phyloP scores from a whole-genome alignment of 2,113 vertebrate species.

The Toxotes jaculatrix region DNA sequence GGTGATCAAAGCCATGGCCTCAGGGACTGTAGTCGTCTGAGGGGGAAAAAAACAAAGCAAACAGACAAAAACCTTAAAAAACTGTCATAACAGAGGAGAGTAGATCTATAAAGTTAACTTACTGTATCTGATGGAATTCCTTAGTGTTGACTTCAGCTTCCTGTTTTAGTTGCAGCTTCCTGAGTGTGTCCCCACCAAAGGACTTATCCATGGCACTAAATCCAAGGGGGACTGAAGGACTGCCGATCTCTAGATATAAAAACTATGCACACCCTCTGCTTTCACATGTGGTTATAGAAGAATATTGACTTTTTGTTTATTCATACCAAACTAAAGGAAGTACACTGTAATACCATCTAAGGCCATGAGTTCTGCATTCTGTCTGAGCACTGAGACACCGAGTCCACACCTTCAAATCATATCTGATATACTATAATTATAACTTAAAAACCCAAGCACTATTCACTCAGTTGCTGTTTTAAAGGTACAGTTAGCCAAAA shows the following conservation, averaged over 20 bases:
- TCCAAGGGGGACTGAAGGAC: slow-evolving; percentile 12
- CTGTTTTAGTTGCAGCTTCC: slow-evolving; percentile 81
- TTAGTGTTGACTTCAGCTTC: slow-evolving; percentile 79
- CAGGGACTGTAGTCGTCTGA: not conserved
- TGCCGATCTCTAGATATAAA: not conserved
- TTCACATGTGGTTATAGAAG: not conserved
- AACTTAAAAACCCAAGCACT: not conserved
- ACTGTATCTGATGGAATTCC: slow-evolving; percentile 77
- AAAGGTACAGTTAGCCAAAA: not conserved
- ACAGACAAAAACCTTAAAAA: not conserved
- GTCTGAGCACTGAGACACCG: not conserved
- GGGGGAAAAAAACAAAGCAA: not conserved
- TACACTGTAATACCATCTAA: slow-evolving; percentile 8
- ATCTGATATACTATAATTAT: not conserved
- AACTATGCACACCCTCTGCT: not conserved
- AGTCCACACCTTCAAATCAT: not conserved
- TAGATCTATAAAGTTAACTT: slow-evolving; percentile 42
- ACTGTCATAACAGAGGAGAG: slow-evolving; percentile 26
- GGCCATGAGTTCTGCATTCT: not conserved
- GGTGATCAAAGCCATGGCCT: not conserved
- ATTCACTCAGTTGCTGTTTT: not conserved
- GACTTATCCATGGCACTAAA: slow-evolving; percentile 21
- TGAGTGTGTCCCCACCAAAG: slow-evolving; percentile 63
- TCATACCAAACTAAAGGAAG: slow-evolving; percentile 10
- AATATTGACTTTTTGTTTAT: slow-evolving; percentile 18